A percentile compares a stretch with the other conserved stretches of the same genome.
phyloP scores from a whole-genome alignment of 2,113 vertebrate genomes.

The Urocolius indicus region DNA sequence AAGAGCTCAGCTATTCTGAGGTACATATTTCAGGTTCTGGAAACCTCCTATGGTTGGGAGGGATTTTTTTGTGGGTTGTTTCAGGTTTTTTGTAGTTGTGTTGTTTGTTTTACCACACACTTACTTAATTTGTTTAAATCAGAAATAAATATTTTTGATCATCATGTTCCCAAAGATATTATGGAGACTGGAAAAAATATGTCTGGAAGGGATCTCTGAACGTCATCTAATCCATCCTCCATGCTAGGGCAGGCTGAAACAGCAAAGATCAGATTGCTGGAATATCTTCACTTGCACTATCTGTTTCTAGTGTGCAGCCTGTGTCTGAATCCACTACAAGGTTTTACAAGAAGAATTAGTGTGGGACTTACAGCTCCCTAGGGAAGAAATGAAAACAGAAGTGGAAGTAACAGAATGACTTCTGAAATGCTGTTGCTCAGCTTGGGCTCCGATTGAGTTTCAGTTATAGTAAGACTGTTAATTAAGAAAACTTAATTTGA shows the following conservation, averaged over 20 bases:
- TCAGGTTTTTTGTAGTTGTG: neutral
- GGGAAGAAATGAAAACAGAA: neutral
- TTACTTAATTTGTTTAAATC: neutral
- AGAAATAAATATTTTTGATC: neutral
- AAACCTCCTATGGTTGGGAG: neutral
- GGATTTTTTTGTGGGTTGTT: neutral
- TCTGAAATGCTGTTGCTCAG: neutral
- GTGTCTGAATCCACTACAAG: neutral
- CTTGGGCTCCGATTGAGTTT: neutral
- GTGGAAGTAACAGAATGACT: conserved; percentile 4
- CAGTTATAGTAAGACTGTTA: conserved; percentile 11
- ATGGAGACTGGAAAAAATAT: neutral
- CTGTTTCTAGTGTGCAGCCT: neutral
- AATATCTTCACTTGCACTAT: neutral
- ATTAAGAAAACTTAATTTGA: conserved; percentile 28
- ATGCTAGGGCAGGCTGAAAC: neutral
- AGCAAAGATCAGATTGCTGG: neutral
- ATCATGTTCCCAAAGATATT: neutral
- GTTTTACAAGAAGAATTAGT: neutral
- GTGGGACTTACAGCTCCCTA: neutral
- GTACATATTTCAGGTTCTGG: neutral
- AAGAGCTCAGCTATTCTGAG: neutral
- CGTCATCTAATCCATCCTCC: neutral
- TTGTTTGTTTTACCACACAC: neutral
- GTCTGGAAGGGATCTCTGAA: neutral